phyloP scores from a whole-genome alignment of 1,140 invertebrate species.

The Pachyrhynchus sulphureomaculatus region DNA sequence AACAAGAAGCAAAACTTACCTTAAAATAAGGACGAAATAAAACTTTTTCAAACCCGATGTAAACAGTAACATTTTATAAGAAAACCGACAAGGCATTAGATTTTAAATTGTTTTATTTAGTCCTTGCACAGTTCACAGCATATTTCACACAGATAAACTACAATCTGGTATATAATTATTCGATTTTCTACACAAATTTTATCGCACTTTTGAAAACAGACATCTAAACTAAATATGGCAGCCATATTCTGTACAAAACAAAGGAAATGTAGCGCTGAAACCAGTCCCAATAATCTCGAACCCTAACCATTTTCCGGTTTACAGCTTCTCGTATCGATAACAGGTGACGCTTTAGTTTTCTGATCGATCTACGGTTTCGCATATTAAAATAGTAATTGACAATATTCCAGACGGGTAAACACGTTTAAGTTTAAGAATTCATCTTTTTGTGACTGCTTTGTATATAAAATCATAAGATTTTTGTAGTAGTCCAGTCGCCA shows the following conservation, averaged over 20 bases:
- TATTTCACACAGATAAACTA: constrained; percentile 38
- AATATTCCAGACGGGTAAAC: too few relatives aligned
- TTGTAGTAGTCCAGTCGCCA: too few relatives aligned
- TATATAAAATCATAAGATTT: too few relatives aligned
- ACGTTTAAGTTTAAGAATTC: too few relatives aligned
- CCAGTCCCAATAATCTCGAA: constrained; percentile 47
- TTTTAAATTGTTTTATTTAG: constrained; percentile 40
- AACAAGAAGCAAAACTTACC: constrained; percentile 40
- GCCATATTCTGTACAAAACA: constrained; percentile 54
- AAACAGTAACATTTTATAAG: constrained; percentile 50
- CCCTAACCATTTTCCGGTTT: constrained; percentile 47
- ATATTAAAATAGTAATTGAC: too few relatives aligned
- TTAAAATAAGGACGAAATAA: constrained; percentile 41
- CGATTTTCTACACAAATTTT: constrained; percentile 44
- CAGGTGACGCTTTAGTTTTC: constrained; percentile 35
- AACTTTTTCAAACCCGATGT: constrained; percentile 48
- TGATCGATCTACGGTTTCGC: not conserved
- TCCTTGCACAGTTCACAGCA: constrained; percentile 39
- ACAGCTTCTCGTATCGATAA: constrained; percentile 24
- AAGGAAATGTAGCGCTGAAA: constrained; percentile 52
- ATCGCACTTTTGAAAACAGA: constrained; percentile 52
- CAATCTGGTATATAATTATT: constrained; percentile 42
- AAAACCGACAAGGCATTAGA: constrained; percentile 37
- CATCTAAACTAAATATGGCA: constrained; percentile 54
- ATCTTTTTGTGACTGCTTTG: too few relatives aligned